phyloP scores from a whole-genome alignment of 2,797 vertebrate species.

The Gymnopithys bicolor region DNA sequence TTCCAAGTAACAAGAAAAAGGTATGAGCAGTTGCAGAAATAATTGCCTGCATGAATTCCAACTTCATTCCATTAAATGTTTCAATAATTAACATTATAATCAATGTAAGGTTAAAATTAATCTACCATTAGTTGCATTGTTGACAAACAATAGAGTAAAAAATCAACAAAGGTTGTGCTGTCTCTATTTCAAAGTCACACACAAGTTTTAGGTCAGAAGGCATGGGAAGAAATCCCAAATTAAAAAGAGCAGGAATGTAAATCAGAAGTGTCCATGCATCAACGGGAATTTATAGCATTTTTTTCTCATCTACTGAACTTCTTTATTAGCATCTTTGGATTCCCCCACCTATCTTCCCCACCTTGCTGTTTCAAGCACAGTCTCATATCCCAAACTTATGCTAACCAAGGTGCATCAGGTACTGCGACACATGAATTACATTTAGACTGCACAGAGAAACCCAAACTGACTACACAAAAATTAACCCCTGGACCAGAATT shows the following conservation, averaged over 20 bases:
- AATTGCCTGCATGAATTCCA: background rate
- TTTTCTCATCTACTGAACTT: background rate
- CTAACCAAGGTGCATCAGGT: background rate
- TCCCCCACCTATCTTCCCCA: background rate
- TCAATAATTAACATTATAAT: background rate
- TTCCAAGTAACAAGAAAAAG: background rate
- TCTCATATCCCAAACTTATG: background rate
- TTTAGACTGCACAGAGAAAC: background rate
- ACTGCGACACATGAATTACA: background rate
- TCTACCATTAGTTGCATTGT: accelerated
- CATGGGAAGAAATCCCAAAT: background rate
- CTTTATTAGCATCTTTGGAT: background rate
- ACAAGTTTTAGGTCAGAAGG: background rate
- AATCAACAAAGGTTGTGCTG: background rate
- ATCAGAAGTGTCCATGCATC: background rate
- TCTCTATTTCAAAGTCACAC: background rate
- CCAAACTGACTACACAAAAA: background rate
- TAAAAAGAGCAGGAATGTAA: background rate
- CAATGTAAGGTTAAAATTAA: background rate
- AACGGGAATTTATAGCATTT: background rate
- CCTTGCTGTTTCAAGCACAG: background rate
- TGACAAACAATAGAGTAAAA: background rate
- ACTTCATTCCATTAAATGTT: background rate
- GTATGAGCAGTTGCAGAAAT: background rate
- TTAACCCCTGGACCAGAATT: background rate